Base-by-base conservation (phyloP, 2,888 invertebrate species). In the Drosophila macrospina region DNA sequence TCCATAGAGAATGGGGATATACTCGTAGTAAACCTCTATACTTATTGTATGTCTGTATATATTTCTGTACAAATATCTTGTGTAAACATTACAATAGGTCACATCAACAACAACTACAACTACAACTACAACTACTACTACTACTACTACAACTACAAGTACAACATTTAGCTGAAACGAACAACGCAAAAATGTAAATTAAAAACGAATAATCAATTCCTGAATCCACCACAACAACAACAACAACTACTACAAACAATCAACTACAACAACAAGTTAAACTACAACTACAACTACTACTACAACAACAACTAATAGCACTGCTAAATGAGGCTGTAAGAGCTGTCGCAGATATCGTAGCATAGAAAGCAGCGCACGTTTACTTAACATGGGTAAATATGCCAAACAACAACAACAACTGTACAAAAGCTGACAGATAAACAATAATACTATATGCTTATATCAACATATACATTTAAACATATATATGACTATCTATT, bases 361-460 rank as follows among this genome's bases (percentile, higher is more conserved):
- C 78, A 80, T 76, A 85, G 60, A 62, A 74, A 74, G 50, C 78
- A 74, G 86, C 86, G 85, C 86, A 78, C 69, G 80, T 79, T 83
- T 80, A 88, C 84, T 86, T 86, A 88, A 80, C 85, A 88, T 87
- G 88, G 86, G 88, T 88, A 87, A 87, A 87, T 87, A 87, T 86
- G 77, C 64, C 57, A 74, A 26, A 8, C 36, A 20, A 11, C 26
- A 26, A 8, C 36, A 20, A 11, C 26, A 15, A 62, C 45, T 37
- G 37, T 62, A 56, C 28, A 34, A 48, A 26, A 42, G n/a, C 57
- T 28, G 37, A 36, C 10, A 7, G 47, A 39, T 66, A 30, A 39
- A 37, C 6, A 32, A 39, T 26, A 44, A 45, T 16, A 45, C 41
- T 28, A 13, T 52, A 50, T 42, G 28, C n/a, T 26, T 24, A 36